These are phyloP conservation scores for Tiliacea citrago DNA, from an alignment of 2,888 invertebrate genomes.

Conservation along the genomic window DNA sequence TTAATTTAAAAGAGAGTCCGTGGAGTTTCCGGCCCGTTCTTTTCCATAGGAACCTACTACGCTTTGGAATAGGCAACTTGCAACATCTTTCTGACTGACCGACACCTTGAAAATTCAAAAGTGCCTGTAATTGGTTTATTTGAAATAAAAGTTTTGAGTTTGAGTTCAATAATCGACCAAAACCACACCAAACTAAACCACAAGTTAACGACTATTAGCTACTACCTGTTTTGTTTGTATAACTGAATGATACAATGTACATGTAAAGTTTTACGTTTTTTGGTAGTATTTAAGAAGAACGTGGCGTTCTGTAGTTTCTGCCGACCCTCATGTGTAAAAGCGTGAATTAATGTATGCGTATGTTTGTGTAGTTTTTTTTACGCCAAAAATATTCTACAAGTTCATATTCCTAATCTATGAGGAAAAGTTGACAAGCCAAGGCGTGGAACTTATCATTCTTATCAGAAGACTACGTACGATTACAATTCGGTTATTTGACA, in stretches of 20 bases:
- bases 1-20: no score
- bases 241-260: neutral
- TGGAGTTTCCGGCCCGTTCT: no score
- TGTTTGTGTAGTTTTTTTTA: neutral
- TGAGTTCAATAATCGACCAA: no score
- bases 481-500: neutral
- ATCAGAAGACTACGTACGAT: slow-evolving; percentile 23
- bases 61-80: no score
- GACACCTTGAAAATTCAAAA: no score
- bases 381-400: neutral
- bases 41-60: no score
- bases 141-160: no score
- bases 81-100: no score
- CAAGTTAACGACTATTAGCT: neutral
- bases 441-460: slow-evolving; percentile 34
- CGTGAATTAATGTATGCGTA: neutral
- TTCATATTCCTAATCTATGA: slow-evolving; percentile 24
- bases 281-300: no score
- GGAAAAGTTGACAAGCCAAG: slow-evolving; percentile 15
- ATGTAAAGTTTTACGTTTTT: neutral
- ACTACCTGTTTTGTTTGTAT: neutral
- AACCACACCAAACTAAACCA: neutral
- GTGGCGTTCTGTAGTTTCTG: no score
- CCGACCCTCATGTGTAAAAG: neutral
- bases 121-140: no score